Conservation (phyloP, 1,140 invertebrate species). For the Goniozus legneri region DNA sequence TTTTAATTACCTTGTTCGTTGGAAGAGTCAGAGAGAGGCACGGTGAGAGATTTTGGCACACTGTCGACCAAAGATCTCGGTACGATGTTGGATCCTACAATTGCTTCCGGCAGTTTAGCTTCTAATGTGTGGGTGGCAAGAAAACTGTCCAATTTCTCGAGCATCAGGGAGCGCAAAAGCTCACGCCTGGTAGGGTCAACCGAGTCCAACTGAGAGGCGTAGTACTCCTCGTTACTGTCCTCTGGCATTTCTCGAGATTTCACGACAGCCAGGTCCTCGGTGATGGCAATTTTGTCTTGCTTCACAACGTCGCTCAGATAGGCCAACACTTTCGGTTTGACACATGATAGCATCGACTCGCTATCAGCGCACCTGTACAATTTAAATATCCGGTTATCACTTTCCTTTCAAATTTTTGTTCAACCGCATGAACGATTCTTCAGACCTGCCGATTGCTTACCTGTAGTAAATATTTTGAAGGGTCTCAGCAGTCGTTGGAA, state of each 20-base stretch:
- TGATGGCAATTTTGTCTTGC: constrained; percentile 68
- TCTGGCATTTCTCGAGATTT: constrained; percentile 58
- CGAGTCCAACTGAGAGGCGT: constrained; percentile 26
- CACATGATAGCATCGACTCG: constrained; percentile 58
- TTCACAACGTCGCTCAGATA: constrained; percentile 67
- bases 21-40: constrained; percentile 63
- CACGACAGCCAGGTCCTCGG: constrained; percentile 68
- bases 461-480: constrained; percentile 46
- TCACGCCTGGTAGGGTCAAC: constrained; percentile 37
- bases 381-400: constrained; percentile 3
- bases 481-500: constrained; percentile 36
- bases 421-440: neutral
- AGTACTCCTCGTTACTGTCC: constrained; percentile 37
- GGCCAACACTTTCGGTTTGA: constrained; percentile 70
- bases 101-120: constrained; percentile 50
- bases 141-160: constrained; percentile 52
- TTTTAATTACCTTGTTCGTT: constrained; percentile 57
- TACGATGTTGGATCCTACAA: constrained; percentile 52
- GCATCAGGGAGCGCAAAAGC: constrained; percentile 43
- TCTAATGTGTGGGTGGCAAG: constrained; percentile 48
- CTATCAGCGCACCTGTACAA: constrained; percentile 42
- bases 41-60: constrained; percentile 63
- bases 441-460: constrained; percentile 22
- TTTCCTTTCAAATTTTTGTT: neutral
- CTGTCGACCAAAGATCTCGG: constrained; percentile 65